Conservation (phyloP, 2,888 invertebrate species). For the Tipula lateralis region DNA sequence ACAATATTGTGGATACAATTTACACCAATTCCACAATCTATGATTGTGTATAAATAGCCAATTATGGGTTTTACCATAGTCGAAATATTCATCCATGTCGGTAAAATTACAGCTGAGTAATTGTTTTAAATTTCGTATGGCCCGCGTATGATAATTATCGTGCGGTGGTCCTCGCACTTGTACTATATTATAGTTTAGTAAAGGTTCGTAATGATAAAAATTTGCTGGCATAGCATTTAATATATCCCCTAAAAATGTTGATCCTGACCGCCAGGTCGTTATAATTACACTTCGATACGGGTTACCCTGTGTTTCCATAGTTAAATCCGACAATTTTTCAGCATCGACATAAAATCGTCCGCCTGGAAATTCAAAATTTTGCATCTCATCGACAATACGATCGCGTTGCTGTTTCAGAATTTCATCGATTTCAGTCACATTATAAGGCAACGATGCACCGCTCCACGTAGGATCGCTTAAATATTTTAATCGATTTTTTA, state of each 20-base stretch:
- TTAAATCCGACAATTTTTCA: constrained; percentile 61
- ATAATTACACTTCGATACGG: constrained; percentile 73
- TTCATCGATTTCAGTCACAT: constrained; percentile 53
- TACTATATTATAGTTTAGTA: constrained; percentile 74
- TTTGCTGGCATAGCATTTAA: constrained; percentile 78
- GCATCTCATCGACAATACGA: constrained; percentile 55
- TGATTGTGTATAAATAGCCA: constrained; percentile 82
- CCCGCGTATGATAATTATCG: constrained; percentile 52
- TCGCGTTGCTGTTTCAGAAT: constrained; percentile 55
- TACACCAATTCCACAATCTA: constrained; percentile 77
- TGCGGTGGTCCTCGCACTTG: constrained; percentile 73
- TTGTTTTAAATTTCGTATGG: constrained; percentile 62
- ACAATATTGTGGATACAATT: constrained; percentile 59
- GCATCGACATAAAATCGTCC: constrained; percentile 53
- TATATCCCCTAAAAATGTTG: constrained; percentile 83
- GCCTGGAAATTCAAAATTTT: constrained; percentile 57
- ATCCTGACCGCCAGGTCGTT: constrained; percentile 88
- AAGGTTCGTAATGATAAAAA: constrained; percentile 86
- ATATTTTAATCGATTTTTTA: constrained; percentile 26
- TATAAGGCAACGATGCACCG: constrained; percentile 37
- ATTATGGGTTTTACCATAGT: constrained; percentile 69
- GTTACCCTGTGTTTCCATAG: constrained; percentile 63
- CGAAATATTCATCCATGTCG: constrained; percentile 68
- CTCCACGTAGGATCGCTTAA: not conserved
- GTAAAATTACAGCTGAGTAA: constrained; percentile 73